Base-by-base conservation (phyloP, 2,113 vertebrate genomes). In the Garra rufa region DNA sequence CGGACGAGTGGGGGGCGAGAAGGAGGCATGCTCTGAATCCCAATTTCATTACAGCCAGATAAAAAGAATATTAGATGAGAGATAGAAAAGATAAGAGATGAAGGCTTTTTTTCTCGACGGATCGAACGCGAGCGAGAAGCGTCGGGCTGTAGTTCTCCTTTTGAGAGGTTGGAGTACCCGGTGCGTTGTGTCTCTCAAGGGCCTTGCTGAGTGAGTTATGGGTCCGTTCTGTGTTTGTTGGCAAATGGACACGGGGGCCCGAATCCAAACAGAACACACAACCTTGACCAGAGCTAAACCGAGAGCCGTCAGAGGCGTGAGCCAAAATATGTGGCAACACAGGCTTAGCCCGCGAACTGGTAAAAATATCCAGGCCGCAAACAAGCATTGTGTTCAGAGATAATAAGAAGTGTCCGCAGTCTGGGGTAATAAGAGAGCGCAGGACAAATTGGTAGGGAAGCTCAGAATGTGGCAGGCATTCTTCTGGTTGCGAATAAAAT, bases 141-240 rank as follows among this genome's bases (percentile, higher is more conserved):
- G 41, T 61, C 3, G 15, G 55, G 30, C 34, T 26, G 21, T 55
- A 24, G 19, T 30, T 55, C n/a, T 67, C 34, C 19, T 21, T 82
- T 71, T 48, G 74, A 80, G 83, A 87, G 88, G 21, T 48, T 70
- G 81, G 83, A 85, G 63, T 44, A 13, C 75, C 81, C 17, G 81
- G 81, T 43, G 28, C 38, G 69, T 46, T 11, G 69, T n/a, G 34
- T 57, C 70, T 82, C 75, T 75, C 46, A 44, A 28, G 63, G 78
- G 83, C 82, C 65, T 61, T 76, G 81, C 82, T 76, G 65, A 85
- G 76, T 90, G 90, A 92, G 87, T 91, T 92, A 85, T 92, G 87
- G 65, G 86, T 85, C 83, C 86, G 85, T 87, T 28, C 77, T 92
- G 90, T 91, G 67, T 91, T 83, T 91, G 89, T 92, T 93, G 92